Evolutionary conservation across 2,113 vertebrate species (phyloP).

Genomic region (Meles meles): DNA sequence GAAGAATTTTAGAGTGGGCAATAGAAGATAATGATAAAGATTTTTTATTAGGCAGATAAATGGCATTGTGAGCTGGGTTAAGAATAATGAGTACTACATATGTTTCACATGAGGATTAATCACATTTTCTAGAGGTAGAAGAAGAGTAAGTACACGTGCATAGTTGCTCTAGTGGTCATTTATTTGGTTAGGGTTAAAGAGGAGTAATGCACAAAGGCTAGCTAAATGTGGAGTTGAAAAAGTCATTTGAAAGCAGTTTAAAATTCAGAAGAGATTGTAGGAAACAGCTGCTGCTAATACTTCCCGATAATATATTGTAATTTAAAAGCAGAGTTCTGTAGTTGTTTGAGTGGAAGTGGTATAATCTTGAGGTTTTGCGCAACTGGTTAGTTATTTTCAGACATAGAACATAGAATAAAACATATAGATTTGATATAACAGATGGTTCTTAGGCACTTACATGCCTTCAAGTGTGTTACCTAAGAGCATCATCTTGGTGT

Average conservation of each 20-base stretch:
- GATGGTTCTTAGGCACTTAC: not conserved
- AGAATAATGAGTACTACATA: not conserved
- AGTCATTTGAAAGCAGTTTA: not conserved
- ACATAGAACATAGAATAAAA: not conserved
- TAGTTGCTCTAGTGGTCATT: not conserved
- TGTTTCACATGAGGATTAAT: conserved; percentile 14
- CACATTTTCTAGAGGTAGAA: not conserved
- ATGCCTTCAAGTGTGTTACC: not conserved
- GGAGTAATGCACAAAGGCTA: not conserved
- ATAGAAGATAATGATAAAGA: conserved; percentile 3
- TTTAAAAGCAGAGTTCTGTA: not conserved
- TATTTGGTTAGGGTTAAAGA: conserved; percentile 4
- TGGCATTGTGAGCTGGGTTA: not conserved
- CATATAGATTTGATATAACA: not conserved
- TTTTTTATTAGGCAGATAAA: conserved; percentile 3
- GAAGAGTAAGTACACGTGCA: not conserved
- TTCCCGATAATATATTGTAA: not conserved
- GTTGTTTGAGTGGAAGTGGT: not conserved
- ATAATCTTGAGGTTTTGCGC: conserved; percentile 25
- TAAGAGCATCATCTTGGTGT: not conserved
- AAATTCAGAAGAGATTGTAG: not conserved
- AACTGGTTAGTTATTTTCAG: not conserved
- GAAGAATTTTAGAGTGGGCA: not conserved
- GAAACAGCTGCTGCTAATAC: not conserved
- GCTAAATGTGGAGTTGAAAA: not conserved